These are phyloP conservation scores for Candoia aspera DNA, from an alignment of 2,113 vertebrate species.

Conservation along the genomic window DNA sequence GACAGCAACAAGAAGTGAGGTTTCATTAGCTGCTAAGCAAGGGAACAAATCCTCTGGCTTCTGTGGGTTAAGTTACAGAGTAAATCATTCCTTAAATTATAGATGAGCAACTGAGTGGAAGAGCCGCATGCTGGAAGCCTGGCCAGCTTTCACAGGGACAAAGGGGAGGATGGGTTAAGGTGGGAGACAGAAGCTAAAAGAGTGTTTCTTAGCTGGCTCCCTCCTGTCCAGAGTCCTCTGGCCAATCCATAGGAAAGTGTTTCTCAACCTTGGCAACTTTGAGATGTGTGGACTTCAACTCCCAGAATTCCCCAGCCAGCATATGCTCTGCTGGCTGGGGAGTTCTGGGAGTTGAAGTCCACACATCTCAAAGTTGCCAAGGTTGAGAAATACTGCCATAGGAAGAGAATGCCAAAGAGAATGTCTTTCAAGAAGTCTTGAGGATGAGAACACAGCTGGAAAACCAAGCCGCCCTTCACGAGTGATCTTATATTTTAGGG, in stretches of 20 bases:
- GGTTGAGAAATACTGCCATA: too few species aligned
- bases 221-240: background rate
- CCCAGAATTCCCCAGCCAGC: too few species aligned
- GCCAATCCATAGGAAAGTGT: background rate
- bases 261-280: too few species aligned
- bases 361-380: too few species aligned
- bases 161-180: background rate
- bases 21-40: background rate
- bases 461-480: background rate
- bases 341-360: too few species aligned
- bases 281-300: too few species aligned
- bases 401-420: background rate
- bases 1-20: background rate
- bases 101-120: background rate
- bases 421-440: background rate
- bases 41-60: background rate
- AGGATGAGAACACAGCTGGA: background rate
- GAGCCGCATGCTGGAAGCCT: background rate
- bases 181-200: background rate
- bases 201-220: background rate
- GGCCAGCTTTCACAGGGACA: background rate
- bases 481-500: background rate
- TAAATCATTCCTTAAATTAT: slow-evolving; percentile 8
- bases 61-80: background rate
- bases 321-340: too few species aligned